Conservation (phyloP, 1,140 invertebrate genomes). For the Temnothorax nylanderi region DNA sequence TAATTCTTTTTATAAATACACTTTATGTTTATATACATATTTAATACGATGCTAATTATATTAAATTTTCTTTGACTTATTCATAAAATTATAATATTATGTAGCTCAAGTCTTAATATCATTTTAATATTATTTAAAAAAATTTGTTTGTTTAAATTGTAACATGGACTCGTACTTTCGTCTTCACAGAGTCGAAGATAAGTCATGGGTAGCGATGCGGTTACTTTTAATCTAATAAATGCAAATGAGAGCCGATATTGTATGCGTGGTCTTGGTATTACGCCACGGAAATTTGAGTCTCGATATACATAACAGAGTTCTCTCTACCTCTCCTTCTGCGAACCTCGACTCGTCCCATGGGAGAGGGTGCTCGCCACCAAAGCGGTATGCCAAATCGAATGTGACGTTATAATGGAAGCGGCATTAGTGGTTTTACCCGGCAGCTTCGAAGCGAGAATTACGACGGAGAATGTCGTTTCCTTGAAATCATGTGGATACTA, state of each 20-base stretch:
- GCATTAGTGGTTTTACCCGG: conserved; percentile 79
- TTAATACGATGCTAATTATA: not conserved
- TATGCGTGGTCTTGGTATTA: conserved; percentile 68
- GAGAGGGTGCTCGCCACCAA: conserved; percentile 59
- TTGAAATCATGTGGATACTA: conserved; percentile 55
- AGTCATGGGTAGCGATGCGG: not conserved
- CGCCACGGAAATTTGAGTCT: conserved; percentile 71
- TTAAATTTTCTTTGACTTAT: not conserved
- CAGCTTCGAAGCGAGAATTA: conserved; percentile 68
- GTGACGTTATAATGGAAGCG: conserved; percentile 82
- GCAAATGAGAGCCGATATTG: conserved; percentile 68
- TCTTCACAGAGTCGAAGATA: not conserved
- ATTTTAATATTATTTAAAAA: not conserved
- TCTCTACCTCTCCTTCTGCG: conserved; percentile 8
- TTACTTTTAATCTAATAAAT: conserved; percentile 70
- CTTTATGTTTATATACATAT: not conserved
- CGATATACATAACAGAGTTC: conserved; percentile 37
- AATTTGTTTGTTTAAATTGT: not conserved
- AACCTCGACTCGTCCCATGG: conserved; percentile 21
- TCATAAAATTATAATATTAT: not conserved
- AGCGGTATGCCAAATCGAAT: conserved; percentile 79
- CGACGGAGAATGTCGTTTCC: conserved; percentile 58
- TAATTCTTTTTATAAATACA: not conserved
- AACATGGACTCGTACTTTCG: not conserved
- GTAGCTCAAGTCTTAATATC: not conserved